Evolutionary conservation across 2,888 invertebrate genomes (phyloP).

Genomic region (Serripes groenlandicus): DNA sequence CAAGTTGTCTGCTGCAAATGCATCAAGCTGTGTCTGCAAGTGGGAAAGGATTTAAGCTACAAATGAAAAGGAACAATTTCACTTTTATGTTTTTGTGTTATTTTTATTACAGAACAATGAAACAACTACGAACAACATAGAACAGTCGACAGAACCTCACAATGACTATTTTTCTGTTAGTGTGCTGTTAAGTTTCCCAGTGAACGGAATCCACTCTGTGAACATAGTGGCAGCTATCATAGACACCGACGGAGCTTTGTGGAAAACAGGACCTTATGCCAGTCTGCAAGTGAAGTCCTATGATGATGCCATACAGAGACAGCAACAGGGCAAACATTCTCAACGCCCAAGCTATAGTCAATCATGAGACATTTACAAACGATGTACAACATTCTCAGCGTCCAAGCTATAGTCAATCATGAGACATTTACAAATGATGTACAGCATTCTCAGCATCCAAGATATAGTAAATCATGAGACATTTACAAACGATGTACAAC

Average conservation of each 20-base stretch:
- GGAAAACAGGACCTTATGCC: conserved; percentile 96
- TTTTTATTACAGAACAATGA: conserved; percentile 74
- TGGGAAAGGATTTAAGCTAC: too few relatives aligned
- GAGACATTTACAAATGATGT: too few relatives aligned
- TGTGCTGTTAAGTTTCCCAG: conserved; percentile 92
- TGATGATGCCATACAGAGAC: conserved; percentile 87
- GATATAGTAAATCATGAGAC: too few relatives aligned
- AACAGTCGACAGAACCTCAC: conserved; percentile 95
- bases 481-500: too few relatives aligned
- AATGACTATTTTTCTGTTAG: conserved; percentile 98
- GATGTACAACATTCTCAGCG: too few relatives aligned
- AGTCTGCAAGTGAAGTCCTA: conserved; percentile 92
- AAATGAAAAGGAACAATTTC: too few relatives aligned
- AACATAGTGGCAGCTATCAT: conserved; percentile 93
- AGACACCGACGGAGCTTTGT: conserved; percentile 93
- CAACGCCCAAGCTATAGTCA: conserved; percentile 55
- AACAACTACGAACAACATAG: conserved; percentile 87
- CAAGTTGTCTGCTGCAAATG: too few relatives aligned
- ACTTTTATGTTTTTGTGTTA: too few relatives aligned
- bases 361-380: too few relatives aligned
- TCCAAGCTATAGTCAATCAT: too few relatives aligned
- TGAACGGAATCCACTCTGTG: conserved; percentile 90
- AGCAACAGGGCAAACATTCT: conserved; percentile 68
- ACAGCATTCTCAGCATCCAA: too few relatives aligned
- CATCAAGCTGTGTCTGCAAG: too few relatives aligned